These are phyloP conservation scores for Tragulus kanchil DNA, from an alignment of 2,113 vertebrate genomes.

Conservation along the genomic window DNA sequence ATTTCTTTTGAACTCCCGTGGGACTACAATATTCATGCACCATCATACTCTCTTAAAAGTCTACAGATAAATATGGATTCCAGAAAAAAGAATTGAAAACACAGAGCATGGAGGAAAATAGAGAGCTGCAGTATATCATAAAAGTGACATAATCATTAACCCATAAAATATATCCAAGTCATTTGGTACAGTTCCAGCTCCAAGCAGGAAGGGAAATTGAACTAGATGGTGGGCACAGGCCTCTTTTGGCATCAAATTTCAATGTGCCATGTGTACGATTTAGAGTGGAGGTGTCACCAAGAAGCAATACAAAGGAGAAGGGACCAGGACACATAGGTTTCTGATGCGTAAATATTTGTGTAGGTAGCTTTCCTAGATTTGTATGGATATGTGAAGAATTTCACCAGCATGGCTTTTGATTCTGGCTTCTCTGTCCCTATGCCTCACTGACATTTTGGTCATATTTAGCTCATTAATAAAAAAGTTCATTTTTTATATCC, in stretches of 20 bases:
- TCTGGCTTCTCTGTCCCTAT: background rate
- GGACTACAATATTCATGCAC: background rate
- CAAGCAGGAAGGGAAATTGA: background rate
- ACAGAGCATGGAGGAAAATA: background rate
- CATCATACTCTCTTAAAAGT: background rate
- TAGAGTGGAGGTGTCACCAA: background rate
- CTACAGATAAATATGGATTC: background rate
- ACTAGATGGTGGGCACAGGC: background rate
- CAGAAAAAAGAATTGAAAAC: background rate
- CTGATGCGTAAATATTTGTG: background rate
- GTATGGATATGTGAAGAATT: background rate
- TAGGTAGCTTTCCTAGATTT: background rate
- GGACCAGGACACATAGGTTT: background rate
- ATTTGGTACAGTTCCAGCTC: background rate
- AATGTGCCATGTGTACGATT: background rate
- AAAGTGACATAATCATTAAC: background rate
- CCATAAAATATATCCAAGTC: background rate
- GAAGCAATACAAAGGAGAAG: background rate
- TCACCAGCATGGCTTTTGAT: background rate
- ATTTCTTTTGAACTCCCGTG: background rate
- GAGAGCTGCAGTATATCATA: background rate
- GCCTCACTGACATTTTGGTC: background rate
- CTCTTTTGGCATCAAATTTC: background rate
- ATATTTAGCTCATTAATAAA: background rate
- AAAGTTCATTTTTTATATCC: background rate